Evolutionary conservation across 2,888 invertebrate genomes (phyloP).

Genomic region (Schrankia costaestrigalis): DNA sequence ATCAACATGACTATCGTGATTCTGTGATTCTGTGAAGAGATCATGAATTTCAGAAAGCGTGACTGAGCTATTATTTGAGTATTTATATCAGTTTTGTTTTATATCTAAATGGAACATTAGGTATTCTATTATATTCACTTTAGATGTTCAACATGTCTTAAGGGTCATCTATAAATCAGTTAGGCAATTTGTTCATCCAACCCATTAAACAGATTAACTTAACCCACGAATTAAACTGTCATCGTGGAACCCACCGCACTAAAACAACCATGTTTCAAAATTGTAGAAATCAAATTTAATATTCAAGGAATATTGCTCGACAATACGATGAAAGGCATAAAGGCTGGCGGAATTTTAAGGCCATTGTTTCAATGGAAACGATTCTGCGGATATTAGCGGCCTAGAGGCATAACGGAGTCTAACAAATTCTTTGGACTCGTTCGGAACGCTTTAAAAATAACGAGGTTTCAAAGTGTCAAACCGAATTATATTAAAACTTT

Average conservation of each 20-base stretch:
- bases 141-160: slow-evolving; percentile 19
- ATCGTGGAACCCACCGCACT: slow-evolving; percentile 3
- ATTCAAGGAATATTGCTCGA: slow-evolving; percentile 8
- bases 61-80: too few relatives aligned
- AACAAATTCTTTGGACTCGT: slow-evolving; percentile 16
- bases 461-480: slow-evolving; percentile 22
- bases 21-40: too few relatives aligned
- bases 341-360: slow-evolving; percentile 13
- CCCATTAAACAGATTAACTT: slow-evolving; percentile 23
- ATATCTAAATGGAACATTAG: too few relatives aligned
- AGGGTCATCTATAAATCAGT: slow-evolving; percentile 17
- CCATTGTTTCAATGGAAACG: slow-evolving; percentile 26
- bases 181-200: slow-evolving; percentile 15
- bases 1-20: too few relatives aligned
- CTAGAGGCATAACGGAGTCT: slow-evolving; percentile 11
- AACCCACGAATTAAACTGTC: slow-evolving; percentile 20
- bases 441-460: slow-evolving; percentile 31
- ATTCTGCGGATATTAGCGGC: slow-evolving; percentile 25
- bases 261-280: slow-evolving; percentile 18
- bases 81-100: too few relatives aligned
- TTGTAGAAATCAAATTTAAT: slow-evolving; percentile 23
- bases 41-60: too few relatives aligned
- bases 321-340: slow-evolving; percentile 12
- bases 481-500: slow-evolving; percentile 28
- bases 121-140: too few relatives aligned